These are phyloP conservation scores for Drosophila azteca DNA, from an alignment of 1,140 invertebrate species.

Conservation along the genomic window DNA sequence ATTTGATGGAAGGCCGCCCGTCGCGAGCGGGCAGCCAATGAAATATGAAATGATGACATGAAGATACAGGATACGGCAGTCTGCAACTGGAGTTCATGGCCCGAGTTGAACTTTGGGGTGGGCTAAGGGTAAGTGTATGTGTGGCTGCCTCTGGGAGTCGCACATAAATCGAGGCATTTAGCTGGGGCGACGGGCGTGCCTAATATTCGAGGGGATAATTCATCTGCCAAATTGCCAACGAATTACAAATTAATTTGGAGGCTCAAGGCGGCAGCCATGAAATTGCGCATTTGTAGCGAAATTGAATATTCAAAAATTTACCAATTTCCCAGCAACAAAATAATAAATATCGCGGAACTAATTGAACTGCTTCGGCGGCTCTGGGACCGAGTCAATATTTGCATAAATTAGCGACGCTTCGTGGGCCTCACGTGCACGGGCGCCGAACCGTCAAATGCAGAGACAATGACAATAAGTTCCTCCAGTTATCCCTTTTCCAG, in stretches of 20 bases:
- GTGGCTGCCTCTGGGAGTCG: constrained; percentile 41
- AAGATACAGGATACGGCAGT: neutral
- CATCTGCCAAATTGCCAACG: constrained; percentile 72
- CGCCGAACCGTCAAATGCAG: constrained; percentile 69
- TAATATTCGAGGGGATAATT: constrained; percentile 59
- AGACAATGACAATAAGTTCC: constrained; percentile 69
- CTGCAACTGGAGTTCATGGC: neutral
- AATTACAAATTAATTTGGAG: constrained; percentile 79
- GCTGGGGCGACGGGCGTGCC: constrained; percentile 29
- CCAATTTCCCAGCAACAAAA: constrained; percentile 43
- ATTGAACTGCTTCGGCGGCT: constrained; percentile 63
- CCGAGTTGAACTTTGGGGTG: constrained; percentile 25
- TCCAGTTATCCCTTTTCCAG: constrained; percentile 11
- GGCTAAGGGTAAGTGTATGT: neutral
- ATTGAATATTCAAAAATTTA: constrained; percentile 78
- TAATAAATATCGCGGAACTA: constrained; percentile 83
- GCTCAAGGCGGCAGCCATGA: constrained; percentile 59
- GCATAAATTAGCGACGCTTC: constrained; percentile 78
- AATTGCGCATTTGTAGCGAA: constrained; percentile 57
- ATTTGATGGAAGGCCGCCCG: constrained; percentile 46
- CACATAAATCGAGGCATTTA: constrained; percentile 65
- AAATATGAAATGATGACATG: constrained; percentile 53
- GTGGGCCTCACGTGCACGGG: constrained; percentile 65
- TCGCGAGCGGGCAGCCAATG: constrained; percentile 5
- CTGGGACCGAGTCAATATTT: constrained; percentile 66